These are phyloP conservation scores for Rhinogobius similis DNA, from an alignment of 2,113 vertebrate genomes.

Conservation along the genomic window DNA sequence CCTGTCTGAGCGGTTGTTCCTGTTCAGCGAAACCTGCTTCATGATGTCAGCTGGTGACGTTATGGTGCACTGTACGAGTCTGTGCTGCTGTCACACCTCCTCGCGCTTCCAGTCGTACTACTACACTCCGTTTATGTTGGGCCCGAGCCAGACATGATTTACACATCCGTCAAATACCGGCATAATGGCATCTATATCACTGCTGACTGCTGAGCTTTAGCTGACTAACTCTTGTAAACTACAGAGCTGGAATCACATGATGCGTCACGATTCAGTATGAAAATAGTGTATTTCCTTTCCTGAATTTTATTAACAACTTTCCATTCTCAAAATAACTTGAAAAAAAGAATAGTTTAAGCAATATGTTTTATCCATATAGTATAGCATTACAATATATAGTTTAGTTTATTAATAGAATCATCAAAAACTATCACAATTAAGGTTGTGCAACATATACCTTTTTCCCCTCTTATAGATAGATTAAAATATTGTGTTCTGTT, in stretches of 20 bases:
- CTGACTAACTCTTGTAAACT: not conserved
- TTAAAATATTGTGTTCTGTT: no score
- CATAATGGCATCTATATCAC: not conserved
- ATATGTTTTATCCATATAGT: no score
- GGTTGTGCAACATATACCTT: no score
- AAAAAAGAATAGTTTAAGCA: not conserved
- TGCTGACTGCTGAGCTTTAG: not conserved
- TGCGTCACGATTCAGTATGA: not conserved
- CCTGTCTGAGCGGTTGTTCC: constrained; percentile 72
- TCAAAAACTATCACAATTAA: no score
- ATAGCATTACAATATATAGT: not conserved
- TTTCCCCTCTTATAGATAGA: no score
- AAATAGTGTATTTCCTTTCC: not conserved
- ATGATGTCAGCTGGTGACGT: constrained; percentile 48
- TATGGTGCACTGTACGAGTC: constrained; percentile 25
- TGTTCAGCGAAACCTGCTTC: constrained; percentile 76
- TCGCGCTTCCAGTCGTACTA: constrained; percentile 21
- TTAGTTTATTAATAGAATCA: not conserved
- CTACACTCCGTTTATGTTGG: constrained; percentile 7
- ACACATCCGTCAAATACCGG: not conserved
- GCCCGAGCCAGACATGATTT: constrained; percentile 1
- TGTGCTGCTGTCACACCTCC: constrained; percentile 45
- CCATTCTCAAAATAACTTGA: not conserved
- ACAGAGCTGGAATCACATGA: not conserved
- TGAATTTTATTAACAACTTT: not conserved